Conservation (phyloP, 2,888 invertebrate species). For the Andrena haemorrhoa region DNA sequence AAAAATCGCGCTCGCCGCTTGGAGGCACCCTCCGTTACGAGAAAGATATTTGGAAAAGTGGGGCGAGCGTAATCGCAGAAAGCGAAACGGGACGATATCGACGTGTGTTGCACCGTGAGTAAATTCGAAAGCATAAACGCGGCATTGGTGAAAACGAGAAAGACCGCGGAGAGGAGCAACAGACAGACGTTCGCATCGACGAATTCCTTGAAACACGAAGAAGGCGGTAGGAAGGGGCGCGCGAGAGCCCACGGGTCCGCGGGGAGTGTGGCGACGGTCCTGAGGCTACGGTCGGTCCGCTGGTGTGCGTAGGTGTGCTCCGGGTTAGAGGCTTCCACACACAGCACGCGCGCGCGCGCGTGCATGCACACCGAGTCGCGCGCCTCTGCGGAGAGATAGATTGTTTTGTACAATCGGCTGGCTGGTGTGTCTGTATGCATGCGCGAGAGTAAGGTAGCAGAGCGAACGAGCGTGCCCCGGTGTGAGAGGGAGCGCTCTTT, state of each 20-base stretch:
- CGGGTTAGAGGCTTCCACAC: conserved; percentile 61
- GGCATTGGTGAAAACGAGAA: conserved; percentile 16
- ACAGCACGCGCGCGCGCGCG: neutral
- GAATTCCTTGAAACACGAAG: conserved; percentile 51
- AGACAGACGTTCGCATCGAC: conserved; percentile 7
- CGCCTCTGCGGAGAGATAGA: conserved; percentile 28
- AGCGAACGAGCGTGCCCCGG: conserved; percentile 37
- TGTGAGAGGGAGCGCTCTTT: conserved; percentile 32
- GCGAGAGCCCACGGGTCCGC: conserved; percentile 39
- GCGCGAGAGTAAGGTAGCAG: conserved; percentile 29
- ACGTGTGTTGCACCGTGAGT: conserved; percentile 18
- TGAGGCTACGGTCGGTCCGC: conserved; percentile 62
- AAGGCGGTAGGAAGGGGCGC: conserved; percentile 31
- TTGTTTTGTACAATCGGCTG: conserved; percentile 32
- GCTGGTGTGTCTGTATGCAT: neutral
- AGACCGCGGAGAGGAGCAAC: conserved; percentile 6
- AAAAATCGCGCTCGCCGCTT: neutral
- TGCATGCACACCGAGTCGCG: no score
- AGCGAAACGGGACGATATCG: conserved; percentile 32
- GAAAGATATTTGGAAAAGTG: conserved; percentile 9
- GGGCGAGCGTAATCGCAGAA: conserved; percentile 31
- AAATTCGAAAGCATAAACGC: conserved; percentile 40
- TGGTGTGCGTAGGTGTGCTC: conserved; percentile 64
- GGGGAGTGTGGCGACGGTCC: conserved; percentile 65
- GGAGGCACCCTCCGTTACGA: neutral